Conservation (phyloP, 1,140 invertebrate genomes). For the Drosophila lini region DNA sequence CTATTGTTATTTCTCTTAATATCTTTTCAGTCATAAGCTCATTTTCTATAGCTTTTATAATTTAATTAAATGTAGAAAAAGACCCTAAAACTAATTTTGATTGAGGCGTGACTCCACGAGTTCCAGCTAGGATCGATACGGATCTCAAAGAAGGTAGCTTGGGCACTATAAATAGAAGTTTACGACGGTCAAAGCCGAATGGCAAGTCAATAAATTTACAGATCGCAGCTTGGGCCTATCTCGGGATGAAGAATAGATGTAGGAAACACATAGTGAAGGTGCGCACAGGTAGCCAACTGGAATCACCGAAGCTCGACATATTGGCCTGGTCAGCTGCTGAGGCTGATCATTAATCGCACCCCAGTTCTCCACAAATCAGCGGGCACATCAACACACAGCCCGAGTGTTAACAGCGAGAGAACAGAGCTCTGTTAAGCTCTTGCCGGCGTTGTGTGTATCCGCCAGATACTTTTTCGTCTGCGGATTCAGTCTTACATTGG, state of each 20-base stretch:
- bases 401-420: constrained; percentile 11
- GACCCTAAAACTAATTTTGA: constrained; percentile 10
- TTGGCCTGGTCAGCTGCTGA: constrained; percentile 45
- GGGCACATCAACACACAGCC: constrained; percentile 64
- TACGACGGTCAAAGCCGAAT: constrained; percentile 33
- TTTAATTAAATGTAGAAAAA: constrained; percentile 34
- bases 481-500: constrained; percentile 67
- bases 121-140: constrained; percentile 13
- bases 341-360: constrained; percentile 66
- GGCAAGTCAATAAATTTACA: constrained; percentile 45
- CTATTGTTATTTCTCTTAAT: neutral
- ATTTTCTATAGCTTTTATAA: constrained; percentile 31
- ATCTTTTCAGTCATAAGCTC: constrained; percentile 20
- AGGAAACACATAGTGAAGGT: neutral
- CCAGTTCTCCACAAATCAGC: constrained; percentile 66
- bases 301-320: constrained; percentile 61
- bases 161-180: constrained; percentile 38
- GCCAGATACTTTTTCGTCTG: constrained; percentile 49
- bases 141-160: constrained; percentile 9
- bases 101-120: constrained; percentile 33
- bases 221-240: constrained; percentile 28
- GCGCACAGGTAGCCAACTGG: constrained; percentile 19
- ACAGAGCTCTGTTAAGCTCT: constrained; percentile 36
- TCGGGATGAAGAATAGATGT: constrained; percentile 3
- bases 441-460: constrained; percentile 68